Conservation (phyloP, 2,113 vertebrate genomes). For the Chiloscyllium plagiosum region DNA sequence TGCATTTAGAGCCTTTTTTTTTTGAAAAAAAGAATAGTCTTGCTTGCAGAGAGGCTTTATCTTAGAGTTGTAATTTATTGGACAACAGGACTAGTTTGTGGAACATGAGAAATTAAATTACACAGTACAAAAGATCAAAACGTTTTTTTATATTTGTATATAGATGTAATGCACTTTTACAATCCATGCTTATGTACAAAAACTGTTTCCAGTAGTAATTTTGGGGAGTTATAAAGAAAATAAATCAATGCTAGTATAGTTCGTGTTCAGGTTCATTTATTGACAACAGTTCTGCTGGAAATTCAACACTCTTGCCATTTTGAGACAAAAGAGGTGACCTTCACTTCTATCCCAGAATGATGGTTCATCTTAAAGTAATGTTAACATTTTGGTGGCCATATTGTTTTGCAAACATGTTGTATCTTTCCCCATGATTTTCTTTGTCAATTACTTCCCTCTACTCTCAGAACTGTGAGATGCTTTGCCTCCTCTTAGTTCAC, state of each 20-base stretch:
- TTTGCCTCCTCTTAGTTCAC: too few relatives aligned
- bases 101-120: neutral
- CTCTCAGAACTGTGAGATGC: too few relatives aligned
- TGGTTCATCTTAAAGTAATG: neutral
- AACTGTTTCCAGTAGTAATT: neutral
- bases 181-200: neutral
- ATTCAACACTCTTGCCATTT: neutral
- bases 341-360: neutral
- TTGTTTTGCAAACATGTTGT: too few relatives aligned
- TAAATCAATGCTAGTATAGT: neutral
- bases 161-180: neutral
- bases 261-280: neutral
- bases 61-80: neutral
- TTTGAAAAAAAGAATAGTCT: neutral
- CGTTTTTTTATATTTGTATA: neutral
- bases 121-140: neutral
- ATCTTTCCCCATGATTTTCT: neutral
- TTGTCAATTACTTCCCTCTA: neutral
- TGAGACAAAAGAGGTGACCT: neutral
- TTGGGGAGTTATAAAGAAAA: neutral
- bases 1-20: neutral
- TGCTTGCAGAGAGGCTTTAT: neutral
- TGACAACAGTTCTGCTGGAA: neutral
- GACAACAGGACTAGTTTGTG: neutral
- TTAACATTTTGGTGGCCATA: neutral